Conservation (phyloP, 2,113 vertebrate genomes). For the Ammodytes dubius region DNA sequence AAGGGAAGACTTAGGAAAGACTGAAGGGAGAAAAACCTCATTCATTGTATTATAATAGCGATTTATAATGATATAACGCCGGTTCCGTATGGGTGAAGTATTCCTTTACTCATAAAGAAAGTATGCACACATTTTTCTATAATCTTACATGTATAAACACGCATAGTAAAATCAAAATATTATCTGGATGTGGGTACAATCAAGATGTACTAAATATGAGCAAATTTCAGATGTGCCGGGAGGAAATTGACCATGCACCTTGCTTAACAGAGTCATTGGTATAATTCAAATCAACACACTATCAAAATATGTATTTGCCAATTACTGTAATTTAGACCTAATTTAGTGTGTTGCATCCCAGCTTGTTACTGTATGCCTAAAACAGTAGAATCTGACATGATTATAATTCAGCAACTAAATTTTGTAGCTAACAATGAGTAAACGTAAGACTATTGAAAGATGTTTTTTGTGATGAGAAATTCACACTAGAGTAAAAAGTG, state of each 20-base stretch:
- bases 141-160: neutral
- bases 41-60: too few relatives aligned
- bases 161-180: neutral
- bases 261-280: neutral
- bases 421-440: neutral
- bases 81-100: too few relatives aligned
- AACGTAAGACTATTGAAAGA: neutral
- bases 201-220: neutral
- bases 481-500: too few relatives aligned
- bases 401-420: neutral
- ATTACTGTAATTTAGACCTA: neutral
- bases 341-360: neutral
- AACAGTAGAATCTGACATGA: neutral
- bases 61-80: too few relatives aligned
- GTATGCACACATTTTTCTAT: neutral
- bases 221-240: neutral
- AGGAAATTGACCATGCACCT: neutral
- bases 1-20: too few relatives aligned
- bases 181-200: neutral
- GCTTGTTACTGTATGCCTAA: neutral
- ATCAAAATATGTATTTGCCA: neutral
- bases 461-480: too few relatives aligned
- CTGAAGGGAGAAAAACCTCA: too few relatives aligned
- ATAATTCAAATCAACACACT: neutral
- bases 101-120: neutral